A percentile compares a stretch with the other conserved stretches of the same genome.
Evolutionary conservation across 2,797 vertebrate genomes (phyloP).

Genomic region (Perodicticus potto): DNA sequence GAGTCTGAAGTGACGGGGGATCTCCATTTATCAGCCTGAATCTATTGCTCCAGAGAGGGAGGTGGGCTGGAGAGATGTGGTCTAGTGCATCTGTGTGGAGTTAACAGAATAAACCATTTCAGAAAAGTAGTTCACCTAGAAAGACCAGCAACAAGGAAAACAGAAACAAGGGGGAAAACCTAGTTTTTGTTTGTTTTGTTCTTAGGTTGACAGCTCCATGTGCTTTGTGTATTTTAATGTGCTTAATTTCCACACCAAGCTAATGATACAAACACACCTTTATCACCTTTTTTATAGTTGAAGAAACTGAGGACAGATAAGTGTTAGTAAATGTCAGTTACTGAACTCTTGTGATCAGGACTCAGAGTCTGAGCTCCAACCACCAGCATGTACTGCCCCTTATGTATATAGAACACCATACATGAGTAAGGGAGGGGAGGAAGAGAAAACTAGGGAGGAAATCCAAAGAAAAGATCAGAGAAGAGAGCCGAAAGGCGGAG

Average conservation of each 20-base stretch:
- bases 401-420: not conserved
- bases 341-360: not conserved
- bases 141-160: not conserved
- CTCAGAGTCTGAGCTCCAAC: not conserved
- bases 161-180: not conserved
- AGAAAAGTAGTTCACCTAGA: not conserved
- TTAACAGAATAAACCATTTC: not conserved
- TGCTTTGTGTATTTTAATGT: not conserved
- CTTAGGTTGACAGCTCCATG: not conserved
- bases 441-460: not conserved
- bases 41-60: not conserved
- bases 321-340: not conserved
- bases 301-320: not conserved
- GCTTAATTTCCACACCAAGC: not conserved
- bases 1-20: not conserved
- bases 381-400: no score
- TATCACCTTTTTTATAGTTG: not conserved
- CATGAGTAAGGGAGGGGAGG: not conserved
- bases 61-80: no score
- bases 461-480: not conserved
- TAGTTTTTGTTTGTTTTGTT: not conserved
- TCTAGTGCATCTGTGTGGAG: fast-evolving
- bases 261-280: not conserved
- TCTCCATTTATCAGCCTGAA: not conserved
- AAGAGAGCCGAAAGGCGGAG: not conserved